Evolutionary conservation across 2,888 invertebrate genomes (phyloP).

Genomic region (Drosophila rubida): DNA sequence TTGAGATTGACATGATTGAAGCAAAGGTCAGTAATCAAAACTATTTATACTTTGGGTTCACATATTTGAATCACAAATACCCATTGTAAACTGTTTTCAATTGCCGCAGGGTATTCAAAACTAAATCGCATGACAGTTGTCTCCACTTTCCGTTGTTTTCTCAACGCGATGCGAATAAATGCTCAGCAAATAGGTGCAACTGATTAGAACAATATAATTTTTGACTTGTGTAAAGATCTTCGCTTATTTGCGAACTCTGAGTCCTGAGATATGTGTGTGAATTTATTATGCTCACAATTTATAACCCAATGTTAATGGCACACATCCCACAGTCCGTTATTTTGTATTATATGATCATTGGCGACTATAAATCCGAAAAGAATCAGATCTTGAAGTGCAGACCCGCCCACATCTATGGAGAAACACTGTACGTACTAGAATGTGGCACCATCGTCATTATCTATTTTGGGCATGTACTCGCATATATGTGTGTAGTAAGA

Average conservation of each 20-base stretch:
- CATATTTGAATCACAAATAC: not conserved
- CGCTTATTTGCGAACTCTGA: slow-evolving; percentile 6
- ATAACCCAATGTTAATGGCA: slow-evolving; percentile 5
- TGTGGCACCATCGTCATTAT: slow-evolving; percentile 37
- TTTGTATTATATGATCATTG: slow-evolving; percentile 1
- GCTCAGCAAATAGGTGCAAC: slow-evolving; percentile 55
- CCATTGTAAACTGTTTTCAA: not conserved
- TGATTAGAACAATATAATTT: slow-evolving; percentile 57
- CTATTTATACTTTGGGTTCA: not conserved
- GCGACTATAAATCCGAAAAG: slow-evolving; percentile 16
- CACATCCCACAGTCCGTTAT: slow-evolving; percentile 9
- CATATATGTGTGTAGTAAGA: not conserved
- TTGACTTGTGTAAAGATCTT: slow-evolving; percentile 31
- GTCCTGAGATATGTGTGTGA: slow-evolving; percentile 33
- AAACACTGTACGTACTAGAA: slow-evolving; percentile 8
- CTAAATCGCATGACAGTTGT: slow-evolving; percentile 27
- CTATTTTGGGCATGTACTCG: slow-evolving; percentile 51
- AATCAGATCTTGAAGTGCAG: slow-evolving; percentile 22
- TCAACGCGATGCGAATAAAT: slow-evolving; percentile 41
- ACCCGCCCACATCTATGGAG: not conserved
- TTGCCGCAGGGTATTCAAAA: slow-evolving; percentile 3
- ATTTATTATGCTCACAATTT: slow-evolving; percentile 36
- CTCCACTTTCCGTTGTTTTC: slow-evolving; percentile 25
- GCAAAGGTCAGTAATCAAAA: not conserved
- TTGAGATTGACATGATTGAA: not conserved